Evolutionary conservation across 53 echinoderm and acorn worm genomes (phyloP), one percentile per base, ranked within the genome.

Genomic region (Stichopus horrens): DNA sequence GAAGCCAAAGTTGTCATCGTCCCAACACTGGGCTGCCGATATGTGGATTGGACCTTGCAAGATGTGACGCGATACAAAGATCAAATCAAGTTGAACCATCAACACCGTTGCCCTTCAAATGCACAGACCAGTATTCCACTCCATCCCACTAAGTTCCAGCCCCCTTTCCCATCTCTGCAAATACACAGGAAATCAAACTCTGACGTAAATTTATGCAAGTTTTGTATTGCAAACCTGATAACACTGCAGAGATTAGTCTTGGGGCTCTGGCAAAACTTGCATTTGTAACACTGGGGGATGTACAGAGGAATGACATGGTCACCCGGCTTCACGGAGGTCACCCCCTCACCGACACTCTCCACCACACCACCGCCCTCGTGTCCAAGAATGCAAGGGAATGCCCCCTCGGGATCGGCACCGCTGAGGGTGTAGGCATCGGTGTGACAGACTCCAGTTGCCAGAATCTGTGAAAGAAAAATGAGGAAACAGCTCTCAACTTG

Each of bases 331-430:
- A 99, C 90, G 21, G 94, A 92, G 4, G 96, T 94, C 22, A 99
- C 99, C 5, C 93, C 99, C 51, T 93, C 92, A 5, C 99, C 99
- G 21, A 99, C 75, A 58, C 99, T 99, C 83, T 99, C 99, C 53
- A 99, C 99, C 18, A 96, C 75, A 9, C 99, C 99, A 9, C 96
- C 99, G 51, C 99, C 99, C 77, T 99, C 99, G 73, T 99, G 99
- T 11, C 99, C 99, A 9, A 99, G 89, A 88, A 99, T 96, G 79
- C 95, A 94, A 55, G 99, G 99, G 89, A 99, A 99, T 58, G 83
- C 89, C 18, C 99, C 99, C 88, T 99, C 99, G 4, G 96, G 90
- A 89, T 99, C 99, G 6, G 87, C 22, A 11, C 99, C 99, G 21
- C 96, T 93, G 63, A 99, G 91, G 52, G 96, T 96, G 67, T 94